Evolutionary conservation across 2,888 invertebrate species (phyloP), one percentile per base, ranked within the genome.

Genomic region (Agelastica alni): DNA sequence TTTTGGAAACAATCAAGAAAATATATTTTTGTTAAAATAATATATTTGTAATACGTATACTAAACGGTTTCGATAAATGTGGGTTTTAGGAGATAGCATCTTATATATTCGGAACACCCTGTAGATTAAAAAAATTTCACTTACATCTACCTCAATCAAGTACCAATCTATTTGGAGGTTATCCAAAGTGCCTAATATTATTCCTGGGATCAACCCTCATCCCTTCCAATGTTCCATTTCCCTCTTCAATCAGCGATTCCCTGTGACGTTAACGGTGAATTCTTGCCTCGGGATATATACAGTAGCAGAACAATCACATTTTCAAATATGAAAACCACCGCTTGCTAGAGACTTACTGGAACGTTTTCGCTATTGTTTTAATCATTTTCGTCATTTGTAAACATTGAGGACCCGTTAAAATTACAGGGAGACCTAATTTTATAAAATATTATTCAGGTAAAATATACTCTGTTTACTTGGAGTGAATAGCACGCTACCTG

Each of bases 81-180:
- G n/a, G n/a, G n/a, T n/a, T n/a, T n/a, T n/a, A n/a, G n/a, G n/a
- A n/a, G n/a, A n/a, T n/a, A n/a, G n/a, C n/a, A n/a, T n/a, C n/a
- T n/a, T n/a, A n/a, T n/a, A n/a, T n/a, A n/a, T n/a, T n/a, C n/a
- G n/a, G n/a, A n/a, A n/a, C 32, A 37, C 37, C 22, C 37, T 17
- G 37, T 47, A 47, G 17, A 37, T 31, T 39, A 39, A 37, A 39
- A 12, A 28, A 18, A 48, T 48, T 48, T 48, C 30, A 48, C 39
- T 48, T 48, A 48, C 48, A 48, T 18, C 39, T 18, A 48, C 39
- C 39, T 48, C 48, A 48, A 48, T 48, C 48, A 37, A 47, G 37
- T 47, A 37, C 47, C 47, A 47, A 47, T 47, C 47, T 47, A 36
- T 45, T 47, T 47, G 47, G 36, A 47, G 47, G 37, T 47, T 48